Base-by-base conservation (phyloP, 1,140 invertebrate species). In the Lanistes nyassanus region DNA sequence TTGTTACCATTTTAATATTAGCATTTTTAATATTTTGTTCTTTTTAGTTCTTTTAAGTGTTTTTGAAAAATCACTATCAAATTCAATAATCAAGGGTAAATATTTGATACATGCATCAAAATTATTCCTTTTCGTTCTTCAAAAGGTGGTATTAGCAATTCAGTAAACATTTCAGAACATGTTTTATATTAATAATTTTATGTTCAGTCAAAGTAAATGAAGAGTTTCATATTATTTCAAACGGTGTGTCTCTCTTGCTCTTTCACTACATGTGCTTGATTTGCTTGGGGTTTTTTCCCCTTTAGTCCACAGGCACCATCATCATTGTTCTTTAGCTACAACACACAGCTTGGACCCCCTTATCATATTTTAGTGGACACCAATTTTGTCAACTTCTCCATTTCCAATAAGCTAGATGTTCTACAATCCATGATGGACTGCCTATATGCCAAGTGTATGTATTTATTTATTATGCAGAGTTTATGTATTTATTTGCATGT, bases 391-490 rank as follows among this genome's bases (percentile, higher is more conserved):
- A 99, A 99, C 86, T 99, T 99, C 88, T 97, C 98, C 0, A 97
- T 99, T 42, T 98, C 98, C 91, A 98, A 98, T 87, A 99, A 99
- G 91, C 89, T 99, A 72, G 98, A 99, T 86, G 94, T 99, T 65
- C 93, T 98, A 68, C 93, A 98, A 86, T 96, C 95, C 80, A 98
- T 99, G 96, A 99, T 99, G 97, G 96, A 99, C 83, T 99, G 98
- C 89, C 90, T 99, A 1, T 99, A 98, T 90, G 98, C 98, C 19
- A 99, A 99, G 91, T 98, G 98, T 93, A 73, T 64, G 72, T 65
- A 66, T 66, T 2, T 66, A 37, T 36, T 34, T 34, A 36, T n/a
- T 39, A 31, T 37, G 9, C 42, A 47, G 42, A 47, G 2, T 6
- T 9, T 47, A 6, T n/a, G n/a, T 47, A 6, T 47, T 9, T 47